Evolutionary conservation across 1,140 invertebrate genomes (phyloP).

Genomic region (Aphelenchoides fujianensis): DNA sequence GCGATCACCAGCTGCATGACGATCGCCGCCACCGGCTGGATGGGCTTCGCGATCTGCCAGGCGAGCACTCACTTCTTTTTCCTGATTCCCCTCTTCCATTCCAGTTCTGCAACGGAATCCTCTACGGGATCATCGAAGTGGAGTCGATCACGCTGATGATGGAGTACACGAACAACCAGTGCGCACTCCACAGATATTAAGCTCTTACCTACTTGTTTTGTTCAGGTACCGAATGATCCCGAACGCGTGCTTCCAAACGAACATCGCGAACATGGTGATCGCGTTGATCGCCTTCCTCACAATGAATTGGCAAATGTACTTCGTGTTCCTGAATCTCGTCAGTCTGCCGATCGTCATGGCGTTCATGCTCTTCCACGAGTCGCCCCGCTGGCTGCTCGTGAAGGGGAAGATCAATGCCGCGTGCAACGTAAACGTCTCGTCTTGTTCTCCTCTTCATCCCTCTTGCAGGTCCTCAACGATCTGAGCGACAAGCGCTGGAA

Average conservation of each 20-base stretch:
- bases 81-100: too few species aligned
- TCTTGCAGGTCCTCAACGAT: constrained; percentile 53
- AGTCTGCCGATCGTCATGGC: constrained; percentile 51
- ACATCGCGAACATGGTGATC: constrained; percentile 53
- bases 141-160: constrained; percentile 57
- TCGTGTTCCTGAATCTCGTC: constrained; percentile 55
- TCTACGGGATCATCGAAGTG: constrained; percentile 57
- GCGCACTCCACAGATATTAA: neutral
- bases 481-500: constrained; percentile 57
- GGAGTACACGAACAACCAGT: constrained; percentile 59
- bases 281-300: constrained; percentile 54
- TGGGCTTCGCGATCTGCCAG: constrained; percentile 41
- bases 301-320: constrained; percentile 55
- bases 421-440: constrained; percentile 42
- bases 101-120: constrained; percentile 51
- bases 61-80: too few species aligned
- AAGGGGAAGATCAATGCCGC: constrained; percentile 49
- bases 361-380: constrained; percentile 55
- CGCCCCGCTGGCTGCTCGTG: constrained; percentile 54
- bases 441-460: constrained; percentile 14
- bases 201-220: neutral
- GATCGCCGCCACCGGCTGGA: constrained; percentile 42
- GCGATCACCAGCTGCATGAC: constrained; percentile 56
- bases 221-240: constrained; percentile 53
- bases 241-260: constrained; percentile 54